A percentile compares a stretch with the other conserved stretches of the same genome.
Evolutionary conservation across 1,140 invertebrate genomes (phyloP).

Genomic region (Drosophila biarmipes): DNA sequence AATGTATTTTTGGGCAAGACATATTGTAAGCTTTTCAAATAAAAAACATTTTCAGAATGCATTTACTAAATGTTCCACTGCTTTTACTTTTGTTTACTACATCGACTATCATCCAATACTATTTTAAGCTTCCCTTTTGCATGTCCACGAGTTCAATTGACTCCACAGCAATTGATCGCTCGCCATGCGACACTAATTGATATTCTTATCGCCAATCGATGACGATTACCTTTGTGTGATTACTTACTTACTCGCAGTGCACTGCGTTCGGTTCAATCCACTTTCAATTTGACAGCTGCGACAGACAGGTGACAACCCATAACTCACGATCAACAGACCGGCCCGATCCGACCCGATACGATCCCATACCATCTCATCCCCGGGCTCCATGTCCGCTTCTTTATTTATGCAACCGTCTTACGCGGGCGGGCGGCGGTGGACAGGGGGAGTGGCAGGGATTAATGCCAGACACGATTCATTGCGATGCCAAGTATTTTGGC

Average conservation of each 20-base stretch:
- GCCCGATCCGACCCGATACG: constrained; percentile 44
- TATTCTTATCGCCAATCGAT: constrained; percentile 83
- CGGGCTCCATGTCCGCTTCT: constrained; percentile 63
- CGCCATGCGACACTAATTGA: constrained; percentile 77
- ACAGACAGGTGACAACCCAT: constrained; percentile 84
- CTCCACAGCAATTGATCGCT: constrained; percentile 23
- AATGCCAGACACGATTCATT: constrained; percentile 71
- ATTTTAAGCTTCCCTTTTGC: background rate
- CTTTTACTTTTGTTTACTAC: background rate
- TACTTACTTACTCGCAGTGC: constrained; percentile 44
- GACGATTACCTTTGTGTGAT: constrained; percentile 60
- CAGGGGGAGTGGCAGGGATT: constrained; percentile 29
- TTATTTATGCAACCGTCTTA: constrained; percentile 72
- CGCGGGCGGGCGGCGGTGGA: constrained; percentile 17
- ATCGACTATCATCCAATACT: background rate
- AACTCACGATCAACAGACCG: constrained; percentile 63
- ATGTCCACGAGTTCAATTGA: constrained; percentile 7
- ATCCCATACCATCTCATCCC: constrained; percentile 23
- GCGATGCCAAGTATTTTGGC: constrained; percentile 57
- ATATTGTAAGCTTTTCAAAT: too few relatives aligned
- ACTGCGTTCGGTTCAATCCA: constrained; percentile 68
- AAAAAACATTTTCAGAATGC: too few relatives aligned
- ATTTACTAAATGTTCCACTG: too few relatives aligned
- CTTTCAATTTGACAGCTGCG: constrained; percentile 83
- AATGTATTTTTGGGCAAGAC: too few relatives aligned